Conservation (phyloP, 2,888 invertebrate species). For the Sabatieria punctata region DNA sequence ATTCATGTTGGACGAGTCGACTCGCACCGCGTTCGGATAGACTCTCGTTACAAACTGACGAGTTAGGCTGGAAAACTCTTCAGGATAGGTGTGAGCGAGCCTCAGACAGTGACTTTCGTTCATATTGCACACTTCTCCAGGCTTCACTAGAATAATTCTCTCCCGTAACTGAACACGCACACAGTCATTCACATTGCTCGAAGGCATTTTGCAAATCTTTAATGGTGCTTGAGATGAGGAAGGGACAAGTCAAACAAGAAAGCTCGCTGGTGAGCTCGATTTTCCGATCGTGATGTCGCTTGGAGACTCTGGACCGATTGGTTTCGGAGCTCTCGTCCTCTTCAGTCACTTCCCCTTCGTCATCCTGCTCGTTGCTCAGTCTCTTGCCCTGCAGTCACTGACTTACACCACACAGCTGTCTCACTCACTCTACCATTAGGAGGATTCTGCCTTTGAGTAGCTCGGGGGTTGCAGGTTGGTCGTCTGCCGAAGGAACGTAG, state of each 20-base stretch:
- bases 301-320: constrained; percentile 5
- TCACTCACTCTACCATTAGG: constrained; percentile 12
- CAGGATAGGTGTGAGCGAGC: constrained; percentile 30
- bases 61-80: constrained; percentile 35
- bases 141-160: constrained; percentile 20
- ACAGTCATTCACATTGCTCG: no score
- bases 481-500: constrained; percentile 15
- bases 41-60: constrained; percentile 34
- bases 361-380: constrained; percentile 28
- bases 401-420: constrained; percentile 15
- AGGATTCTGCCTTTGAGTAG: constrained; percentile 25
- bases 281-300: background rate
- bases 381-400: constrained; percentile 37
- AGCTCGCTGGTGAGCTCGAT: constrained; percentile 30
- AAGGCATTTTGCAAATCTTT: constrained; percentile 21
- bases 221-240: constrained; percentile 30
- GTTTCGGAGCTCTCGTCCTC: constrained; percentile 40
- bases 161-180: no score
- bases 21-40: constrained; percentile 40
- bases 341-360: constrained; percentile 39
- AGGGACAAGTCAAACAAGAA: constrained; percentile 36
- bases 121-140: constrained; percentile 28
- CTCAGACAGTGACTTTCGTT: constrained; percentile 23
- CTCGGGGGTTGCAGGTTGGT: constrained; percentile 21
- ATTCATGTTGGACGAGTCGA: constrained; percentile 42